Base-by-base conservation (phyloP, 2,797 vertebrate species). In the Anolis apletophallus region DNA sequence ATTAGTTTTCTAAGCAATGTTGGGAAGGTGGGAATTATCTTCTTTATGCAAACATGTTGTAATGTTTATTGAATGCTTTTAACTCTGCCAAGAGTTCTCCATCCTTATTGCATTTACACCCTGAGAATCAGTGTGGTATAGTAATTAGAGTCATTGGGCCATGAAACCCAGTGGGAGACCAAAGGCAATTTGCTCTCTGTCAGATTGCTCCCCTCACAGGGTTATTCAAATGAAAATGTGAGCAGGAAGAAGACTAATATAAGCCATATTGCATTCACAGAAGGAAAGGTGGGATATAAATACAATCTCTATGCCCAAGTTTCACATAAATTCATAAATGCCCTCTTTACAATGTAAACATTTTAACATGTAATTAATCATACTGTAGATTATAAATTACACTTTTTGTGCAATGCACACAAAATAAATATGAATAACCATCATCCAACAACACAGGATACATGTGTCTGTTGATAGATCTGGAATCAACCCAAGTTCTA, bases 311-410 rank as follows among this genome's bases (percentile, higher is more conserved):
- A 12, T n/a, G 61, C 7, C 1, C 9, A 52, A 34, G 7, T 23
- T 46, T 29, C 55, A 57, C 29, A 26, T 79, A 36, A 34, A 21
- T 68, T n/a, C 9, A 10, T 21, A 21, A 7, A 50, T 61, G 26
- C n/a, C 61, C 10, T 68, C 32, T 11, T 3, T 19, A n/a, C 46
- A 68, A 50, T 52, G 61, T 40, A 68, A 68, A 81, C 64, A 69
- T 69, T 64, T 64, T 80, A 80, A 79, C 55, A 57, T 23, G 14
- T 78, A n/a, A 78, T 75, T 52, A 52, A 29, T 77, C 16, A 76
- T 76, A n/a, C 26, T 9, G 34, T 12, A 8, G 34, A 32, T 19
- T 9, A 34, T 17, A 54, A 23, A 40, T 13, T 59, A 79, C 21
- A 21, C 34, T 26, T 61, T 36, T 21, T 29, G 23, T 61, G 19